These are phyloP conservation scores for Hylaea fasciaria DNA, from an alignment of 2,888 invertebrate genomes.

Conservation along the genomic window DNA sequence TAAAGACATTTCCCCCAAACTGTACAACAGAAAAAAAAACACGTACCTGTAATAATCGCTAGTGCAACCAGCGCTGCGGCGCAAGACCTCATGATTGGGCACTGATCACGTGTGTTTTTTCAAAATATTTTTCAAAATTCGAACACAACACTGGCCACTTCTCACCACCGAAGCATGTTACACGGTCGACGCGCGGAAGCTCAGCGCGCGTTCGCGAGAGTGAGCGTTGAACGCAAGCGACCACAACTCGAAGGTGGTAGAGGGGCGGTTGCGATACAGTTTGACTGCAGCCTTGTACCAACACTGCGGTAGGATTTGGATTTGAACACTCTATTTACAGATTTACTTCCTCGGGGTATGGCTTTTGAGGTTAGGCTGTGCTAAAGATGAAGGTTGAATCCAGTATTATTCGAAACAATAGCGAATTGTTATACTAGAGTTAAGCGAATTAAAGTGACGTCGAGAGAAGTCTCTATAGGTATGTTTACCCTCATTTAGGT, in stretches of 20 bases:
- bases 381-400: constrained; percentile 21
- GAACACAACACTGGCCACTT: constrained; percentile 74
- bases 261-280: constrained; percentile 62
- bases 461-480: too few relatives aligned
- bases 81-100: constrained; percentile 71
- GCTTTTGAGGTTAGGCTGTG: constrained; percentile 4
- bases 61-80: constrained; percentile 69
- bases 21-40: not conserved
- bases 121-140: constrained; percentile 56
- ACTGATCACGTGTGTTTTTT: constrained; percentile 60
- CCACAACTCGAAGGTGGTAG: constrained; percentile 46
- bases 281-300: constrained; percentile 34
- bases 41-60: constrained; percentile 73
- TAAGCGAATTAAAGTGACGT: too few relatives aligned
- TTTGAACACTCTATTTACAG: constrained; percentile 26
- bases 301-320: constrained; percentile 16
- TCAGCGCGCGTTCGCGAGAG: constrained; percentile 76
- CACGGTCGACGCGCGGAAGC: constrained; percentile 72
- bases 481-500: too few relatives aligned
- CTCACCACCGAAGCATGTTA: constrained; percentile 78
- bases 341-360: constrained; percentile 27
- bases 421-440: constrained; percentile 10
- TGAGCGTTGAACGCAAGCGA: constrained; percentile 51
- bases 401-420: constrained; percentile 2
- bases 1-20: constrained; percentile 12